phyloP scores from a whole-genome alignment of 1,140 invertebrate genomes.

The Neodiprion lecontei region DNA sequence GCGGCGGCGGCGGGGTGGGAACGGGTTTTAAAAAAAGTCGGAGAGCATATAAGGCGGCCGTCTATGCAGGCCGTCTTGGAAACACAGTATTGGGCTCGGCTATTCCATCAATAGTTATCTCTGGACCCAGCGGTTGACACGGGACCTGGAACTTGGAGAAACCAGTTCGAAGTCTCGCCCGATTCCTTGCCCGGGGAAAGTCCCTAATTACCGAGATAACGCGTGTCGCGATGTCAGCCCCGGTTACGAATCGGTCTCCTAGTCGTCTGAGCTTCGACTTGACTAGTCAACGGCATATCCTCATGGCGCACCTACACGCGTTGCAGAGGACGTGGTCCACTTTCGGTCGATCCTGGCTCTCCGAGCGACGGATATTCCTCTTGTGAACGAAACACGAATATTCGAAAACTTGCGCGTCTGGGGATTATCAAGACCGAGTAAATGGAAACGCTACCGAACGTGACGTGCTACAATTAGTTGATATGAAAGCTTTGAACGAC shows the following conservation, averaged over 20 bases:
- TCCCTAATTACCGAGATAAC: slow-evolving; percentile 52
- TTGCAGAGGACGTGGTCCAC: no score
- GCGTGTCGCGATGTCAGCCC: slow-evolving; percentile 43
- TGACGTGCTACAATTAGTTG: no score
- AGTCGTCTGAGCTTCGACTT: slow-evolving; percentile 31
- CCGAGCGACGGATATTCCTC: no score
- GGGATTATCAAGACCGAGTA: no score
- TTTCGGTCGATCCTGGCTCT: no score
- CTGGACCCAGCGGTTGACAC: slow-evolving; percentile 29
- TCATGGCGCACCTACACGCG: not conserved
- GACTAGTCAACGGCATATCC: slow-evolving; percentile 33
- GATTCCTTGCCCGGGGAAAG: slow-evolving; percentile 40
- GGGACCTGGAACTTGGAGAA: slow-evolving; percentile 36
- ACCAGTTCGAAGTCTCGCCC: slow-evolving; percentile 42
- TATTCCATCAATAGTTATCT: slow-evolving; percentile 38
- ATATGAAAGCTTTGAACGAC: no score
- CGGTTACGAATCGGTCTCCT: slow-evolving; percentile 39
- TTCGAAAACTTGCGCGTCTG: no score
- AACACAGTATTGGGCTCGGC: slow-evolving; percentile 14
- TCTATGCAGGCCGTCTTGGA: slow-evolving; percentile 9
- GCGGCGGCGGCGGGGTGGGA: not conserved
- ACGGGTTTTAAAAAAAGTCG: not conserved
- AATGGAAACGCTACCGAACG: no score
- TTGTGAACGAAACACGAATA: no score
- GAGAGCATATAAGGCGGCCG: not conserved